Evolutionary conservation across 2,888 invertebrate genomes (phyloP).

Genomic region (Sussaba pulchella): DNA sequence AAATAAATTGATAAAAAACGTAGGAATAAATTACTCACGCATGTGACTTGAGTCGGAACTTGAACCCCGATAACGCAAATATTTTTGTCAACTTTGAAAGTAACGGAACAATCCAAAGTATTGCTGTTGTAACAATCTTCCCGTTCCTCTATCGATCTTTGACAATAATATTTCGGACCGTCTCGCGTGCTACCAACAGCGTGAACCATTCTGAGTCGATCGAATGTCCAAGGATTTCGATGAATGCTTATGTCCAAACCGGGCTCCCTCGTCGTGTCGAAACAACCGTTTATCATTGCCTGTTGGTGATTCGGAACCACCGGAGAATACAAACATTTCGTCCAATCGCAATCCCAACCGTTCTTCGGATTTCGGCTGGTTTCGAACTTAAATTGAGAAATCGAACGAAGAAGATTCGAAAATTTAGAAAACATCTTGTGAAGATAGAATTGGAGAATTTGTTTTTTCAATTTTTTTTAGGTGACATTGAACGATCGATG

Average conservation of each 20-base stretch:
- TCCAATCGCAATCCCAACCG: conserved; percentile 23
- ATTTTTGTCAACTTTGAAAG: conserved; percentile 92
- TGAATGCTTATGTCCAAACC: background rate
- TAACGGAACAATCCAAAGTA: conserved; percentile 91
- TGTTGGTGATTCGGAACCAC: background rate
- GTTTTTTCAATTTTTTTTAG: no score
- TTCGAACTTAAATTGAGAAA: conserved; percentile 10
- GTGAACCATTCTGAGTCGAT: conserved; percentile 44
- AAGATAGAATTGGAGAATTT: no score
- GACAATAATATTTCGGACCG: conserved; percentile 88
- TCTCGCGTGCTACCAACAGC: conserved; percentile 67
- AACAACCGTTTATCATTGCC: background rate
- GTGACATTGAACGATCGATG: no score
- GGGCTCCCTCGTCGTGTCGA: background rate
- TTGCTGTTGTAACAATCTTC: conserved; percentile 91
- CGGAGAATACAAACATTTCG: background rate
- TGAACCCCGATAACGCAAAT: conserved; percentile 91
- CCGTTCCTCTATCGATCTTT: conserved; percentile 88
- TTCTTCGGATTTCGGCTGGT: background rate
- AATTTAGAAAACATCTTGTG: background rate
- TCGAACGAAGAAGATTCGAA: background rate
- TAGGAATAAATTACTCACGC: conserved; percentile 75
- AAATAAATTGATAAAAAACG: background rate
- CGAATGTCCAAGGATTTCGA: conserved; percentile 26
- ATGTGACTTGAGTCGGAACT: conserved; percentile 90